Percentiles rank a stretch among this genome's conserved stretches.
Conservation (phyloP, 2,113 vertebrate species). For the Trogon surrucura region DNA sequence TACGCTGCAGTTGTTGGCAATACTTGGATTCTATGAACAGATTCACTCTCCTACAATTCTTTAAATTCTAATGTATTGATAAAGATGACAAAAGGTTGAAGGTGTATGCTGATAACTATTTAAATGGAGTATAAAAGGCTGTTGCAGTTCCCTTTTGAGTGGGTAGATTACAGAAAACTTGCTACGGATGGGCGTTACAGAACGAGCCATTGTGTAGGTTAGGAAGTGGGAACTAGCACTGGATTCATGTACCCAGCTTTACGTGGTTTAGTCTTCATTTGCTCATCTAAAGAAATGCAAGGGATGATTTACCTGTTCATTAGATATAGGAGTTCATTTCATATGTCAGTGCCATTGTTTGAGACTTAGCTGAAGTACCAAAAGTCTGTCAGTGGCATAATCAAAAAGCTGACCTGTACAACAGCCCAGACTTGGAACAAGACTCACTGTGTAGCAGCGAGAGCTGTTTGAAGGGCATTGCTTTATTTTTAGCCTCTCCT, state of each 20-base stretch:
- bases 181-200: neutral
- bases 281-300: neutral
- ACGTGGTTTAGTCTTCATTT: neutral
- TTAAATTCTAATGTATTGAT: slow-evolving; percentile 27
- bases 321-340: neutral
- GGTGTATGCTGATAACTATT: neutral
- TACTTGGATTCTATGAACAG: slow-evolving; percentile 47
- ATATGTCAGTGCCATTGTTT: neutral
- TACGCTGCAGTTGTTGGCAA: slow-evolving; percentile 37
- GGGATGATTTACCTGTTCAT: neutral
- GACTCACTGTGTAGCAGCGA: neutral
- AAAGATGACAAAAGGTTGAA: slow-evolving; percentile 1
- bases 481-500: neutral
- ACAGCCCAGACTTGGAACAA: neutral
- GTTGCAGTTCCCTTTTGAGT: neutral
- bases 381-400: neutral
- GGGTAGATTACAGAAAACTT: neutral
- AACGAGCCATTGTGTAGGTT: neutral
- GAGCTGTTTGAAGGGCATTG: neutral
- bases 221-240: neutral
- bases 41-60: neutral
- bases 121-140: neutral
- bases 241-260: neutral
- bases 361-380: neutral
- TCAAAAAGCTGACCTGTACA: neutral